Evolutionary conservation across 2,888 invertebrate genomes (phyloP).

Genomic region (Eustalomyia histrio): DNA sequence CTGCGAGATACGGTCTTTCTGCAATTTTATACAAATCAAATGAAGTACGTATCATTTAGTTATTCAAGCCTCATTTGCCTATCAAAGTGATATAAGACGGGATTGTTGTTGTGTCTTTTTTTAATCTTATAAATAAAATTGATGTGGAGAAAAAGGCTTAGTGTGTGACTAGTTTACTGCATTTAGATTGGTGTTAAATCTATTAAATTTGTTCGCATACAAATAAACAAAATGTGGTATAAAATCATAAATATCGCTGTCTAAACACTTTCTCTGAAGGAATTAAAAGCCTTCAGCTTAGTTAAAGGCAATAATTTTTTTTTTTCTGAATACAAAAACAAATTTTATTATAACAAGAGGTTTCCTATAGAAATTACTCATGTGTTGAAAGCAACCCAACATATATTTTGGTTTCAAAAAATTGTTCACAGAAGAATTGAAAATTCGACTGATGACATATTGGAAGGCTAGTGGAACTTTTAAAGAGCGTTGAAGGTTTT

Average conservation of each 20-base stretch:
- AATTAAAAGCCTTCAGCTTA: too few species aligned
- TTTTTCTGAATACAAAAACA: too few species aligned
- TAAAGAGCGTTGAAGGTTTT: too few species aligned
- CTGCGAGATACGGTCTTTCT: neutral
- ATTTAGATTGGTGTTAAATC: too few species aligned
- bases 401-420: neutral
- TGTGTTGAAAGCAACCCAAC: neutral
- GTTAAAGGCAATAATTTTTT: too few species aligned
- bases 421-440: neutral
- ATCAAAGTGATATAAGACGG: conserved; percentile 73
- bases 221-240: too few species aligned
- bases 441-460: too few species aligned
- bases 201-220: neutral
- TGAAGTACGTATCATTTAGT: conserved; percentile 51
- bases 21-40: conserved; percentile 48
- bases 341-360: too few species aligned
- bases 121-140: neutral
- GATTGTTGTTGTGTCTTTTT: conserved; percentile 56
- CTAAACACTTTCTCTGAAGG: too few species aligned
- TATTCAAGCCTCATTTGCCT: conserved; percentile 73
- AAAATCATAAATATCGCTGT: too few species aligned
- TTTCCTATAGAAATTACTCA: too few species aligned
- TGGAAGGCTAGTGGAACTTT: too few species aligned
- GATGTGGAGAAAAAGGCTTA: neutral
- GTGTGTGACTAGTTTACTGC: conserved; percentile 5